Conservation (phyloP, 92 coral and sea anemone genomes). For the Heteractis magnifica region DNA sequence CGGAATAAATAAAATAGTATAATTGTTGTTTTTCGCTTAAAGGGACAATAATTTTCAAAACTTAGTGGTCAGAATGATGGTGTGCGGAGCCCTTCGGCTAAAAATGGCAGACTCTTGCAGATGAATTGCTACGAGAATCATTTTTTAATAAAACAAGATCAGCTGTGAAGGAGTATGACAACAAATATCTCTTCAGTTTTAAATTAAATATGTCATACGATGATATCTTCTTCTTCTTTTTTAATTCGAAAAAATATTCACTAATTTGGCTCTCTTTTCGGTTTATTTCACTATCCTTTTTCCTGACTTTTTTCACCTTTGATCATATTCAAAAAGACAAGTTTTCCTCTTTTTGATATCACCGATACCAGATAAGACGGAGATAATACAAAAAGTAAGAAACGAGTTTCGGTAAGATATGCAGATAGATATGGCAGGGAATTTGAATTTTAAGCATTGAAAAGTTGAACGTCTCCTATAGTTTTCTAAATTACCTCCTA, state of each 20-base stretch:
- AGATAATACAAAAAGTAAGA: conserved; percentile 1
- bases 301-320: not conserved
- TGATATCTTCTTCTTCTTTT: not conserved
- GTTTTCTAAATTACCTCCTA: not conserved
- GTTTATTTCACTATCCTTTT: not conserved
- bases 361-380: not conserved
- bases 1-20: too few species aligned
- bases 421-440: not conserved
- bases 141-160: too few species aligned
- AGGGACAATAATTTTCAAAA: too few species aligned
- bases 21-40: too few species aligned
- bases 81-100: too few species aligned
- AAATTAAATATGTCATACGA: too few species aligned
- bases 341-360: not conserved
- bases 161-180: too few species aligned
- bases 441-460: not conserved
- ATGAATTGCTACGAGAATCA: too few species aligned
- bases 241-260: not conserved
- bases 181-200: too few species aligned
- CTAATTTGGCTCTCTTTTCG: not conserved
- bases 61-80: too few species aligned
- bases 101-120: too few species aligned
- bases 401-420: conserved; percentile 1
- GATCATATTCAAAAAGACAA: not conserved
- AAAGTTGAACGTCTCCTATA: not conserved